Base-by-base conservation (phyloP, 1,140 invertebrate genomes). In the Drosophila albomicans region DNA sequence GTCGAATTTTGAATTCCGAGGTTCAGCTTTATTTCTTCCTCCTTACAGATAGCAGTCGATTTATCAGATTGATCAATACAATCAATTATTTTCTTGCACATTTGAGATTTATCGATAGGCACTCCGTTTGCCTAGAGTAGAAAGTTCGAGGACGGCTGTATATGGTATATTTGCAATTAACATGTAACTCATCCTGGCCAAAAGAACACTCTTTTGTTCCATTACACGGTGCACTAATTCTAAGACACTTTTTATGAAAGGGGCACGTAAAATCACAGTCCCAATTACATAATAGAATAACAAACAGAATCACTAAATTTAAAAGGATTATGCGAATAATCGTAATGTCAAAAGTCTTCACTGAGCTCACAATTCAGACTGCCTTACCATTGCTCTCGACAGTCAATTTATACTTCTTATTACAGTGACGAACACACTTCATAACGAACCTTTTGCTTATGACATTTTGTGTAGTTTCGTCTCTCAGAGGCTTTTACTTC, bases 41-140 rank as follows among this genome's bases (percentile, higher is more conserved):
- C 1, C 2, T 25, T 4, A n/a, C 46, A 73, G 2, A 62, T 1
- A 0, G 2, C n/a, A n/a, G 10, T n/a, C 3, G 16, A 20, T 8
- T 75, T 46, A 49, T 78, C 71, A 0, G 71, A 70, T 11, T 10
- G n/a, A 54, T 78, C 75, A 4, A n/a, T 5, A 7, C 75, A 78
- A 0, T 75, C 41, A 0, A 1, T 1, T 0, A 32, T 0, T 0
- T 3, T 0, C 16, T 70, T 38, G 16, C 65, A 70, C 5, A 6
- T 6, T 1, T 11, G 1, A 4, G 5, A 0, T 1, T 4, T 0
- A 0, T 0, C 1, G 15, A 58, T 35, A 11, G 1, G 0, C 8
- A 1, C 41, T 6, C 72, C 72, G 7, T 61, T 32, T 20, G 61
- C 76, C n/a, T n/a, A 46, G 66, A 78, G 4, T 10, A 3, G 11